Percentiles rank a stretch among this genome's conserved stretches.
Evolutionary conservation across 2,113 vertebrate species (phyloP).

Genomic region (Otus sunia): DNA sequence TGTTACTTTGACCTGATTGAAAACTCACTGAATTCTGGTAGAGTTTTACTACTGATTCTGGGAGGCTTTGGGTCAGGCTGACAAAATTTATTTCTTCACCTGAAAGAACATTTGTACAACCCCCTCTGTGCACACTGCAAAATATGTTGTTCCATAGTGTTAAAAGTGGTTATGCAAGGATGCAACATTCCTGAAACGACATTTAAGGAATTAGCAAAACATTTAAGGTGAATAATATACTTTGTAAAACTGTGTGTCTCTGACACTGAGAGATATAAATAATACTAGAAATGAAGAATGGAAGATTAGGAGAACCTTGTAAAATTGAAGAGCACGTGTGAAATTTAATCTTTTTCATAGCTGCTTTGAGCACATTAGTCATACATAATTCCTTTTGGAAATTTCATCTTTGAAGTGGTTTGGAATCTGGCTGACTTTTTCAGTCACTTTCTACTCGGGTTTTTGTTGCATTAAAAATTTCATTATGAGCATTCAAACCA

Average conservation of each 20-base stretch:
- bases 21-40: background rate
- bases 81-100: background rate
- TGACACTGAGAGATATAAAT: background rate
- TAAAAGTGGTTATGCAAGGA: background rate
- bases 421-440: slow-evolving; percentile 12
- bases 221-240: background rate
- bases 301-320: background rate
- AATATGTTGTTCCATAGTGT: background rate
- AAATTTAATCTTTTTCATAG: background rate
- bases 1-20: background rate
- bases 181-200: background rate
- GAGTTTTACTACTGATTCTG: background rate
- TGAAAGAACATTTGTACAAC: background rate
- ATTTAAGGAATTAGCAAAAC: background rate
- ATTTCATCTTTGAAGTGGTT: slow-evolving; percentile 8
- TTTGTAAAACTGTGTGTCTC: background rate
- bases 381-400: slow-evolving; percentile 14
- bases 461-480: background rate
- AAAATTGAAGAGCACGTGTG: background rate
- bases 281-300: background rate
- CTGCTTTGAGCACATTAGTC: background rate
- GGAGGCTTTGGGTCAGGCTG: background rate
- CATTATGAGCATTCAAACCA: background rate
- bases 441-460: background rate
- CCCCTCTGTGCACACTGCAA: background rate